Evolutionary conservation across 2,888 invertebrate species (phyloP), one percentile per base, ranked within the genome.

Genomic region (Chaetoderma sp.): DNA sequence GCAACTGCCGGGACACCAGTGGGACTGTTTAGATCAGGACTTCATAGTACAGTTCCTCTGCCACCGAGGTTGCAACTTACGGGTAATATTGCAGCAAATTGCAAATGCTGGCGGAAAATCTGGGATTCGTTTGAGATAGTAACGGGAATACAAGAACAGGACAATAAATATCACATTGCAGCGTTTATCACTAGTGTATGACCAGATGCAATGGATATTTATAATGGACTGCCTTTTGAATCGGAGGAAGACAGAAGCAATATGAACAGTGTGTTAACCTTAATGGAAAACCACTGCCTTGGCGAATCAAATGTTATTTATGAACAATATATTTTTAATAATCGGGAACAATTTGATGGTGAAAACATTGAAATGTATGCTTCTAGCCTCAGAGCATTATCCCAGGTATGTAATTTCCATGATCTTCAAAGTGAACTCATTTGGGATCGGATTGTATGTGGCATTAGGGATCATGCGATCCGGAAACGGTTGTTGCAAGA

Each of bases 341-440:
- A 21, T 13, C 18, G 47, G n/a, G 36, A 30, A n/a, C 63, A 63
- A 57, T 16, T 32, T 25, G 18, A 10, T 10, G 39, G 36, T 45
- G 63, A 63, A 47, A 44, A 30, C n/a, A 25, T 63, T 21, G 44
- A 56, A 23, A 33, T 13, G 4, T 63, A 63, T 42, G 57, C 50
- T 30, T 57, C 63, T 18, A 56, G 36, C 23, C 33, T 57, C n/a
- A 27, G 47, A 45, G n/a, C 30, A 18, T 18, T 57, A 47, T 32
- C 63, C n/a, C 27, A 13, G 13, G 16, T 44, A 16, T 64, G 65
- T 55, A 36, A 45, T 13, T 64, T 32, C 45, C 45, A 54, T 16
- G 33, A 28, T 1, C 13, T 59, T 1, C n/a, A 36, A 25, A 42
- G 60, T 21, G 39, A 60, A 27, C 33, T 65, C 4, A 30, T n/a